Evolutionary conservation across 2,113 vertebrate genomes (phyloP).

Genomic region (Gnathonemus echidnorhynchus): DNA sequence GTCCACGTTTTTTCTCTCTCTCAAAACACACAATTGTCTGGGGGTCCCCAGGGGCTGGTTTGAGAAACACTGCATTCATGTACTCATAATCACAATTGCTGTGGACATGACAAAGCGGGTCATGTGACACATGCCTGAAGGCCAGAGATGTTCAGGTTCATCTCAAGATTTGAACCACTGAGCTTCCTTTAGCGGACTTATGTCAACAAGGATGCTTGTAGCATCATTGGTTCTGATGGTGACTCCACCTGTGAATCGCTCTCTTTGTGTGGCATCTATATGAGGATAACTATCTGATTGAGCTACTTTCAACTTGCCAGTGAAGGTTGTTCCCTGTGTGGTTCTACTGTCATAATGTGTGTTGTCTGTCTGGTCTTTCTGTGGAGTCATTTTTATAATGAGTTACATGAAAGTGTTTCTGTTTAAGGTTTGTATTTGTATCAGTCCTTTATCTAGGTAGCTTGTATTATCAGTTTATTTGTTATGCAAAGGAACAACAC

Average conservation of each 20-base stretch:
- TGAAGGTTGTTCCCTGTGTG: constrained; percentile 11
- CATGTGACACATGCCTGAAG: neutral
- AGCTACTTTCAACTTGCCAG: constrained; percentile 39
- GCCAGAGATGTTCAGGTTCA: neutral
- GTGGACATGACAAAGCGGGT: neutral
- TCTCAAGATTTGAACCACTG: neutral
- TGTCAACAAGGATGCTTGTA: neutral
- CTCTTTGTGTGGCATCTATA: constrained; percentile 30
- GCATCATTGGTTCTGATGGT: constrained; percentile 10
- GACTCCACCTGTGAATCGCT: constrained; percentile 18
- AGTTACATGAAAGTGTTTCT: neutral
- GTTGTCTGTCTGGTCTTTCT: neutral
- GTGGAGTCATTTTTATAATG: neutral
- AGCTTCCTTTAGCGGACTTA: neutral
- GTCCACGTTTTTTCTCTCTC: no score
- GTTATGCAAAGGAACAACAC: neutral
- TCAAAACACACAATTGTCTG: no score
- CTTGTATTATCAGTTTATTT: neutral
- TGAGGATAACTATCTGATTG: constrained; percentile 25
- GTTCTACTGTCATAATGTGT: constrained; percentile 20
- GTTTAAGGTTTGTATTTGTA: neutral
- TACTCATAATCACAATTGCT: neutral
- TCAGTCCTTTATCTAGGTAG: neutral
- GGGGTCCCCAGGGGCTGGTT: no score
- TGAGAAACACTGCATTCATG: no score